Evolutionary conservation across 1,140 invertebrate species (phyloP).

Genomic region (Rhagoletis zephyria): DNA sequence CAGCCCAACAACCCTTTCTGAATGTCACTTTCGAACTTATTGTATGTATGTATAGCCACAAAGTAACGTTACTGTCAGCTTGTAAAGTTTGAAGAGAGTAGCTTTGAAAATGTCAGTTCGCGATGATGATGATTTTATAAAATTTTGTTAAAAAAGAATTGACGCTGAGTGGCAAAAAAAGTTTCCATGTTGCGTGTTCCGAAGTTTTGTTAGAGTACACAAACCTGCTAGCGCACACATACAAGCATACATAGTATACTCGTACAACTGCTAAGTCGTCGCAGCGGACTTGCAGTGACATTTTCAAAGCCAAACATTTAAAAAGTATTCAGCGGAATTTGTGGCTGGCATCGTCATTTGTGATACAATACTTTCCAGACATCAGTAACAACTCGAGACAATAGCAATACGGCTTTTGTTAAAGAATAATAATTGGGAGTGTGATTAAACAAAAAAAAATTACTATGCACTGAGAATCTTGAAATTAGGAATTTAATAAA

Average conservation of each 20-base stretch:
- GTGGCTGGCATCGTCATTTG: not conserved
- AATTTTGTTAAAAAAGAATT: slow-evolving; percentile 39
- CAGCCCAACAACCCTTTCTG: not conserved
- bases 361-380: not conserved
- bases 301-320: slow-evolving; percentile 31
- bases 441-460: too few relatives aligned
- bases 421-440: not conserved
- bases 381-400: not conserved
- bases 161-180: slow-evolving; percentile 31
- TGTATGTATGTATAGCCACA: not conserved
- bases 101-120: not conserved
- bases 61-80: not conserved
- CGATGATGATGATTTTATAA: slow-evolving; percentile 25
- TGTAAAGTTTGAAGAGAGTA: slow-evolving; percentile 11
- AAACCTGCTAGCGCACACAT: not conserved
- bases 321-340: not conserved
- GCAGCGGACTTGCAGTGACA: not conserved
- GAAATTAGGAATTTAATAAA: too few relatives aligned
- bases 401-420: not conserved
- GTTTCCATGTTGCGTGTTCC: not conserved
- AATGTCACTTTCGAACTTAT: slow-evolving; percentile 13
- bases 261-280: not conserved
- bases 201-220: not conserved
- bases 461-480: too few relatives aligned
- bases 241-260: too few relatives aligned